Evolutionary conservation across 2,888 invertebrate species (phyloP).

Genomic region (Melanotus villosus): DNA sequence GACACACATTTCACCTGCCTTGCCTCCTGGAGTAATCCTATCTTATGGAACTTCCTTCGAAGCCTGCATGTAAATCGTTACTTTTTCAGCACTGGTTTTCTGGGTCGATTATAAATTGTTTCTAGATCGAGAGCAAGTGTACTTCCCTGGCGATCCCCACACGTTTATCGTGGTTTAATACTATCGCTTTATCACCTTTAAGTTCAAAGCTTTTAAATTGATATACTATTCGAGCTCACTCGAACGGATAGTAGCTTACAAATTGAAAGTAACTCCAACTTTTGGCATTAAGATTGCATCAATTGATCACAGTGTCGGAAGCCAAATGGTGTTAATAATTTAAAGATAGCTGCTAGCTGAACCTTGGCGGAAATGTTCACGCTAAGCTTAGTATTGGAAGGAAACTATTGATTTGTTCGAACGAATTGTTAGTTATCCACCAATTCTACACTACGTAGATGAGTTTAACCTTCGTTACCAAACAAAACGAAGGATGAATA

Average conservation of each 20-base stretch:
- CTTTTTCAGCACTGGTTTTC: background rate
- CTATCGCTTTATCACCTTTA: constrained; percentile 38
- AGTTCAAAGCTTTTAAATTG: constrained; percentile 40
- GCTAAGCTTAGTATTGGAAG: constrained; percentile 34
- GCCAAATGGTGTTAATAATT: constrained; percentile 44
- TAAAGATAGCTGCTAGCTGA: constrained; percentile 40
- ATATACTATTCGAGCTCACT: constrained; percentile 34
- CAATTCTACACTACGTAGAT: constrained; percentile 26
- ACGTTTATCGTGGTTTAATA: constrained; percentile 17
- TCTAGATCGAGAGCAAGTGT: background rate
- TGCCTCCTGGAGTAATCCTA: too few relatives aligned
- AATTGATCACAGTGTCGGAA: constrained; percentile 40
- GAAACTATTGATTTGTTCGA: constrained; percentile 35
- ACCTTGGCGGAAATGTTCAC: constrained; percentile 37
- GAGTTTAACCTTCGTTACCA: constrained; percentile 35
- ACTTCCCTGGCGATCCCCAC: background rate
- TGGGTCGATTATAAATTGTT: background rate
- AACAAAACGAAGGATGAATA: constrained; percentile 30
- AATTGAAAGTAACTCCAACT: constrained; percentile 42
- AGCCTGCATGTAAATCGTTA: too few relatives aligned
- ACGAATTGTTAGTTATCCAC: constrained; percentile 28
- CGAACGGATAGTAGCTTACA: constrained; percentile 40
- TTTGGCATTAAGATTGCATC: constrained; percentile 43
- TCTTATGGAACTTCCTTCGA: too few relatives aligned
- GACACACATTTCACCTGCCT: too few relatives aligned